phyloP scores from a whole-genome alignment of 2,888 invertebrate species.

The Aleiodes testaceus region DNA sequence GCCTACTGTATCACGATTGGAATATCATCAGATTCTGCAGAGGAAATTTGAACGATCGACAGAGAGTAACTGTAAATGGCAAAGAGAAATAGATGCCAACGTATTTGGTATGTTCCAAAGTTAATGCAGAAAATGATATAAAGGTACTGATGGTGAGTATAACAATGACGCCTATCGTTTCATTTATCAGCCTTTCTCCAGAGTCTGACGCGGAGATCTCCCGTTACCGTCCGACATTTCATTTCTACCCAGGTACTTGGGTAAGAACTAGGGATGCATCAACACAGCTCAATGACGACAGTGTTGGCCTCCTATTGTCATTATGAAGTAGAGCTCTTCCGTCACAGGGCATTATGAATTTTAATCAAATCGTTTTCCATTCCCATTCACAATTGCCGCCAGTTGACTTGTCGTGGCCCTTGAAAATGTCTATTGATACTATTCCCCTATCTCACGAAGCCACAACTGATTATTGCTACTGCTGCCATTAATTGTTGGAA shows the following conservation, averaged over 20 bases:
- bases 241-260: constrained; percentile 49
- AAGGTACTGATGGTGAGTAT: constrained; percentile 63
- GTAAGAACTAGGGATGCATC: constrained; percentile 47
- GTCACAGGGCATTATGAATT: constrained; percentile 65
- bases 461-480: not conserved
- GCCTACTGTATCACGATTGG: no score
- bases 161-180: constrained; percentile 70
- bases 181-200: constrained; percentile 70
- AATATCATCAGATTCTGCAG: not conserved
- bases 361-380: constrained; percentile 68
- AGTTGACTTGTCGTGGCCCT: constrained; percentile 35
- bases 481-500: constrained; percentile 20
- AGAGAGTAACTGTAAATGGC: not conserved
- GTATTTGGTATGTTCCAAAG: constrained; percentile 33
- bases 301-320: constrained; percentile 56
- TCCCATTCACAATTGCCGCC: constrained; percentile 17
- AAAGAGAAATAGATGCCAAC: constrained; percentile 26
- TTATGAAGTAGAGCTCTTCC: constrained; percentile 57
- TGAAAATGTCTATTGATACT: constrained; percentile 18
- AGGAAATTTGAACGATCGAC: constrained; percentile 36
- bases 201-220: constrained; percentile 53
- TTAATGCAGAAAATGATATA: constrained; percentile 55
- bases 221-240: constrained; percentile 42
- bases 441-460: not conserved
- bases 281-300: constrained; percentile 47